These are phyloP conservation scores for Calephelis nemesis DNA, from an alignment of 1,140 invertebrate species.

Conservation along the genomic window DNA sequence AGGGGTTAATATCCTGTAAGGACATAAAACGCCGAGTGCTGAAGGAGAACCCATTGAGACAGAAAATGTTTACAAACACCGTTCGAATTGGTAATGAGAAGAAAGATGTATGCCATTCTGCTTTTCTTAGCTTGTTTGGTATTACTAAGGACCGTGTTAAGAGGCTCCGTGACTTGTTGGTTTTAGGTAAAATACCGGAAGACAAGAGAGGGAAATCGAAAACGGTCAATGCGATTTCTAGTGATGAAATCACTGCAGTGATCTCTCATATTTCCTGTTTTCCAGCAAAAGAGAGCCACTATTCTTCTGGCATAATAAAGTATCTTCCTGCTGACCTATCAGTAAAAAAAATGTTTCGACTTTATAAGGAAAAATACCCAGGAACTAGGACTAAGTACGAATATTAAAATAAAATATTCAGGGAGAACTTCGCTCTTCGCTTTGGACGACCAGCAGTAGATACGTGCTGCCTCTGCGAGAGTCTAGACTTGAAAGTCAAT, in stretches of 20 bases:
- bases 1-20: not conserved
- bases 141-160: constrained; percentile 17
- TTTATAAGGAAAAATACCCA: constrained; percentile 7
- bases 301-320: not conserved
- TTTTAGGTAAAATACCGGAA: constrained; percentile 12
- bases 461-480: constrained; percentile 14
- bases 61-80: too few species aligned
- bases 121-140: constrained; percentile 21
- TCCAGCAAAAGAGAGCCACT: not conserved
- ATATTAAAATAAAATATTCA: constrained; percentile 7
- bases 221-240: not conserved
- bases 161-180: constrained; percentile 19
- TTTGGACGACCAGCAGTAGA: constrained; percentile 16
- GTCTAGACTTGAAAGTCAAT: constrained; percentile 18
- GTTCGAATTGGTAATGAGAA: not conserved
- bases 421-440: constrained; percentile 10
- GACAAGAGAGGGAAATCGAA: constrained; percentile 17
- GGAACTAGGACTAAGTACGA: constrained; percentile 1
- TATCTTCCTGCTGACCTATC: not conserved
- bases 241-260: not conserved
- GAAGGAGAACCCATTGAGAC: not conserved
- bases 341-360: not conserved
- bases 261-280: not conserved
- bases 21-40: not conserved
- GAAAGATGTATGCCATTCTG: not conserved